These are phyloP conservation scores for Chymomyza amoena DNA, from an alignment of 2,888 invertebrate species.

Conservation along the genomic window DNA sequence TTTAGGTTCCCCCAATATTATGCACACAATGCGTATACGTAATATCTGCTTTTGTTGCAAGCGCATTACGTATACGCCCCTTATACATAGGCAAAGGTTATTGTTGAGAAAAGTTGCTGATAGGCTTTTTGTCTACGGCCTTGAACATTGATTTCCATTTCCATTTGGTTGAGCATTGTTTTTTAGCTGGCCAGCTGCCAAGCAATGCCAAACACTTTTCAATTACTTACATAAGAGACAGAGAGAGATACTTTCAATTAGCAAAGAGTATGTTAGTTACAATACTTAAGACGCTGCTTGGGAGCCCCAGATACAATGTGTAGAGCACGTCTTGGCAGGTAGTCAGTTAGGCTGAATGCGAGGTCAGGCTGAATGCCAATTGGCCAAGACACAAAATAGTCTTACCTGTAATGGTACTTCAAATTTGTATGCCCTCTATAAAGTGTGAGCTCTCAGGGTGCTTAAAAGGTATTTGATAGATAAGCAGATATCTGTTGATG, in stretches of 20 bases:
- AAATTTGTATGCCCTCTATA: no score
- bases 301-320: not conserved
- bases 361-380: no score
- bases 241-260: not conserved
- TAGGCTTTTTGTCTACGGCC: not conserved
- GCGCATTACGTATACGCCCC: not conserved
- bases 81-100: not conserved
- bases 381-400: no score
- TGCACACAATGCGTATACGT: not conserved
- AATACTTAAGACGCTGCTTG: not conserved
- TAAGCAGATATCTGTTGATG: no score
- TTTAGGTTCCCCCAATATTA: no score
- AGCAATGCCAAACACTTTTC: slow-evolving; percentile 5
- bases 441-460: no score
- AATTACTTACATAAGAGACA: not conserved
- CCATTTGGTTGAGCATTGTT: not conserved
- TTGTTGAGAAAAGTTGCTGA: not conserved
- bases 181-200: not conserved
- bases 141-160: not conserved
- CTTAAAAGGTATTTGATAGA: no score
- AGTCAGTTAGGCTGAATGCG: no score
- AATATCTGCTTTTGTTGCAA: not conserved
- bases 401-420: no score
- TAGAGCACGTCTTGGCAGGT: no score
- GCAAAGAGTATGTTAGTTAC: not conserved